Evolutionary conservation across 1,140 invertebrate species (phyloP).

Genomic region (Drosophila cardini): DNA sequence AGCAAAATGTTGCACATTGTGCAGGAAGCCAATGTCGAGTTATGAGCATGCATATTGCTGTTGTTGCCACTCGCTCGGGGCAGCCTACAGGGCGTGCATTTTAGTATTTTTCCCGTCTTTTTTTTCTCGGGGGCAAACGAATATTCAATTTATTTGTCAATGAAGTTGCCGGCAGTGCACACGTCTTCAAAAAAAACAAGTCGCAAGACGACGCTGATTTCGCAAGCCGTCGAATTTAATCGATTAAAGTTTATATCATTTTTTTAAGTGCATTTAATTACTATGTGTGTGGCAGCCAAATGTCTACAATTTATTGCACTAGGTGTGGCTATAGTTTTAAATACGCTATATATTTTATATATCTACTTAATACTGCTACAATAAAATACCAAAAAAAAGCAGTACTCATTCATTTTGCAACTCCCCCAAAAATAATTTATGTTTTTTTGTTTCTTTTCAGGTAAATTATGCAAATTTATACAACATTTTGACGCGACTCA

Average conservation of each 20-base stretch:
- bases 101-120: conserved; percentile 28
- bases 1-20: conserved; percentile 82
- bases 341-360: conserved; percentile 30
- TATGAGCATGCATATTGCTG: conserved; percentile 32
- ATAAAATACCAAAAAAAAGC: conserved; percentile 21
- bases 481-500: conserved; percentile 40
- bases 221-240: conserved; percentile 35
- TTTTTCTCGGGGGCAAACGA: conserved; percentile 28
- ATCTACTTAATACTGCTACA: too few species aligned
- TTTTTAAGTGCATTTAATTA: conserved; percentile 75
- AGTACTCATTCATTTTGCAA: conserved; percentile 17
- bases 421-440: conserved; percentile 60
- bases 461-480: conserved; percentile 74
- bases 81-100: conserved; percentile 66
- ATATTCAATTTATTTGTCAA: conserved; percentile 77
- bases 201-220: conserved; percentile 24
- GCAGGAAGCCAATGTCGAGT: conserved; percentile 59
- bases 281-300: conserved; percentile 58
- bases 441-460: conserved; percentile 63
- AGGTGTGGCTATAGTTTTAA: conserved; percentile 60
- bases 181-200: conserved; percentile 49
- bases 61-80: conserved; percentile 26
- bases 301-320: conserved; percentile 74
- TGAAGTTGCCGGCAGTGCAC: conserved; percentile 73
- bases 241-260: conserved; percentile 57